Conservation (phyloP, 2,888 invertebrate genomes). For the Acronicta leporina region DNA sequence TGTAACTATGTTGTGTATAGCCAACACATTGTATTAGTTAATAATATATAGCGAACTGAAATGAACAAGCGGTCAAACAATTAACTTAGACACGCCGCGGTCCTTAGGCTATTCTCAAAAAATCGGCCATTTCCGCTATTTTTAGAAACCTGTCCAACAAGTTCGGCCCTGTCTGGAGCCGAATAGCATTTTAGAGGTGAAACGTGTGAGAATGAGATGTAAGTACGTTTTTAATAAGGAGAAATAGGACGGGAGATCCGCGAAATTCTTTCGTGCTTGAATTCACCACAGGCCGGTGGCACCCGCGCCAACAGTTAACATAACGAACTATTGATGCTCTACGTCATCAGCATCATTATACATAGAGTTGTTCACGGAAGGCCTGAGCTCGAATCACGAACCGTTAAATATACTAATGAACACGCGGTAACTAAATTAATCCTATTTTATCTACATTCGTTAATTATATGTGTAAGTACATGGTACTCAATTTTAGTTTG, state of each 20-base stretch:
- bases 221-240: conserved; percentile 69
- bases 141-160: conserved; percentile 86
- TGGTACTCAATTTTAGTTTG: too few relatives aligned
- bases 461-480: too few relatives aligned
- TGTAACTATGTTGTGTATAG: neutral
- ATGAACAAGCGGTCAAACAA: conserved; percentile 30
- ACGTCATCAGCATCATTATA: conserved; percentile 26
- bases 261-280: conserved; percentile 81
- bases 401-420: conserved; percentile 10
- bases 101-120: conserved; percentile 76
- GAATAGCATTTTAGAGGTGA: conserved; percentile 86
- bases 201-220: conserved; percentile 83
- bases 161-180: conserved; percentile 81
- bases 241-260: conserved; percentile 81
- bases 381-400: conserved; percentile 1
- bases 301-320: conserved; percentile 10
- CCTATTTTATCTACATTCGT: too few relatives aligned
- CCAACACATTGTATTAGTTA: conserved; percentile 5
- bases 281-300: conserved; percentile 56
- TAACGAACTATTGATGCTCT: conserved; percentile 33
- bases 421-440: conserved; percentile 6
- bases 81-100: conserved; percentile 43
- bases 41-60: conserved; percentile 17
- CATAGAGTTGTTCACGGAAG: conserved; percentile 1
- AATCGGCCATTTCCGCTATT: conserved; percentile 80